Conservation (phyloP, 53 echinoderm and acorn worm species). For the Echinometra lucunter region DNA sequence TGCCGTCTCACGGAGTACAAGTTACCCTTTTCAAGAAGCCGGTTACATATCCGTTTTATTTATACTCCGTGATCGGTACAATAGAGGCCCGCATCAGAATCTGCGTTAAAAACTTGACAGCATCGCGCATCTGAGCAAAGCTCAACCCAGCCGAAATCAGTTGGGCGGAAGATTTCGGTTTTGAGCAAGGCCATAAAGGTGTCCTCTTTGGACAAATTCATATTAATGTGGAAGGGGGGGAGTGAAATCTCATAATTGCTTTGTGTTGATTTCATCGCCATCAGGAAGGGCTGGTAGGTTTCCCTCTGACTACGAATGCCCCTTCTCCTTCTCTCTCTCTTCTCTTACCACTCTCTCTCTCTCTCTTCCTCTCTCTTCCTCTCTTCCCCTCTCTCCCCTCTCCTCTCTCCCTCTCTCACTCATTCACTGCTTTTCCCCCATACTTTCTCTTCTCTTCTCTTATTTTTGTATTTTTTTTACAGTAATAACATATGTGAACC, state of each 20-base stretch:
- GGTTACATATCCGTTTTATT: constrained; percentile 66
- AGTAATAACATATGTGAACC: no score
- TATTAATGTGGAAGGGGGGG: constrained; percentile 11
- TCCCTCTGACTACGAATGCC: background rate
- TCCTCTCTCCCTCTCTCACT: background rate
- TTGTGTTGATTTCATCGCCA: constrained; percentile 40
- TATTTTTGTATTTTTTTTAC: no score
- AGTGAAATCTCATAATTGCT: constrained; percentile 19
- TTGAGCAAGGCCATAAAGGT: background rate
- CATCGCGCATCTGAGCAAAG: constrained; percentile 21
- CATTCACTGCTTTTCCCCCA: no score
- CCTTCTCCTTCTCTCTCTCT: background rate
- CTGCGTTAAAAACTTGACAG: background rate
- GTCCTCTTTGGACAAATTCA: background rate
- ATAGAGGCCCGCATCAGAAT: constrained; percentile 44
- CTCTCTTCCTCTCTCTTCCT: background rate
- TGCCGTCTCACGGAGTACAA: background rate
- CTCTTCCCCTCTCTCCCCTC: background rate
- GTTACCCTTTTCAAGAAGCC: constrained; percentile 35
- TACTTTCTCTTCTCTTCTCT: no score
- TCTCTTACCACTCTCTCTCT: background rate
- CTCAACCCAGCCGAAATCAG: background rate
- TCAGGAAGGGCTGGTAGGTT: background rate
- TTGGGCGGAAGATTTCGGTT: background rate
- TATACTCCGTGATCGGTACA: constrained; percentile 48